These are phyloP conservation scores for Autographa pulchrina DNA, from an alignment of 2,888 invertebrate genomes.

Conservation along the genomic window DNA sequence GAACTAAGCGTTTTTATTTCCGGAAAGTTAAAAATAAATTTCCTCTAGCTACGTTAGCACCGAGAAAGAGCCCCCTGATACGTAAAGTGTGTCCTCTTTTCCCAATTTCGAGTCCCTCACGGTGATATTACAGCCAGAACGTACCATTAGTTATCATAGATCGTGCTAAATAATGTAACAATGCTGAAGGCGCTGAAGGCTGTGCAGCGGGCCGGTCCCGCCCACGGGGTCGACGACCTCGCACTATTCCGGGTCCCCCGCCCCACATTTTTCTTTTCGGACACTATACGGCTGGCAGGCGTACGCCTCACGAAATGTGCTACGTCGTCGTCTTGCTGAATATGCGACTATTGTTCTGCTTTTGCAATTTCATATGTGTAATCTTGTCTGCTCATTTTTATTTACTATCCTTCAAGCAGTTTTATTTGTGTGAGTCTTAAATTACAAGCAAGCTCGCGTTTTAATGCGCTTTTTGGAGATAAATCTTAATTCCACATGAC, in stretches of 20 bases:
- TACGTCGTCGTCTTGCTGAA: constrained; percentile 81
- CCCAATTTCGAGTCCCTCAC: constrained; percentile 61
- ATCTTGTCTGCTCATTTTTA: constrained; percentile 73
- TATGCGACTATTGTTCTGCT: constrained; percentile 83
- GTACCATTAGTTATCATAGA: constrained; percentile 74
- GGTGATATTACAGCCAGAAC: constrained; percentile 67
- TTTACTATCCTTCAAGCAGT: constrained; percentile 37
- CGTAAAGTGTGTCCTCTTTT: constrained; percentile 44
- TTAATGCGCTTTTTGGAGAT: constrained; percentile 23
- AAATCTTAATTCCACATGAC: constrained; percentile 28
- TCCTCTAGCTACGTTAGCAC: constrained; percentile 53
- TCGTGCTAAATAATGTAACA: constrained; percentile 79
- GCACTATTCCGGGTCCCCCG: constrained; percentile 74
- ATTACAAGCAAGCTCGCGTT: constrained; percentile 23
- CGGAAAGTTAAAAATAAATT: constrained; percentile 68
- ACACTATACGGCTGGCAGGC: constrained; percentile 79
- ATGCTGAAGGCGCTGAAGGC: constrained; percentile 75
- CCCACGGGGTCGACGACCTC: constrained; percentile 80
- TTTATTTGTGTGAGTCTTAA: constrained; percentile 18
- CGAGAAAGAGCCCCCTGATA: constrained; percentile 33
- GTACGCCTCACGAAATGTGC: constrained; percentile 77
- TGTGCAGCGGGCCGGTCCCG: constrained; percentile 66
- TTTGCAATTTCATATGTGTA: constrained; percentile 83
- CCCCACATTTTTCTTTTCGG: constrained; percentile 87
- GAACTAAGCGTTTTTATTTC: constrained; percentile 67